phyloP scores from a whole-genome alignment of 2,113 vertebrate genomes.

The Dasyornis broadbenti region DNA sequence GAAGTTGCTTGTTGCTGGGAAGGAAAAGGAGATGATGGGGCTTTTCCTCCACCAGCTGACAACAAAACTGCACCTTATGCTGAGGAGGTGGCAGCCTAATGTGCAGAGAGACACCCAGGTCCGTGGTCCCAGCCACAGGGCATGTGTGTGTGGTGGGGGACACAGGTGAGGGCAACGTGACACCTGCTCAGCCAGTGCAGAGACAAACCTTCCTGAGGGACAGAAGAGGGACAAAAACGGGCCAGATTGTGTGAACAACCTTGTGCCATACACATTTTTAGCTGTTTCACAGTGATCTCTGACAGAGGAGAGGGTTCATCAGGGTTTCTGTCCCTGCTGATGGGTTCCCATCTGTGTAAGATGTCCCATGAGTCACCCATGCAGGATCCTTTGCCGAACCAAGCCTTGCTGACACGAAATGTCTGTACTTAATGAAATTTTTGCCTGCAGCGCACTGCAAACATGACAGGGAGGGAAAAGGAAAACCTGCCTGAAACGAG shows the following conservation, averaged over 20 bases:
- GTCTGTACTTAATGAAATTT: not conserved
- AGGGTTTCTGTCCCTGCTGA: not conserved
- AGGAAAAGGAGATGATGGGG: not conserved
- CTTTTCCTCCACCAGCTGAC: not conserved
- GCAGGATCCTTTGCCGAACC: not conserved
- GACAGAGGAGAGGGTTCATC: not conserved
- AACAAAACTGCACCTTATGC: not conserved
- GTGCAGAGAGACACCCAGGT: not conserved
- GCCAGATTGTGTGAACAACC: not conserved
- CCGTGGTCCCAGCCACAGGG: not conserved
- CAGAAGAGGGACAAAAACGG: not conserved
- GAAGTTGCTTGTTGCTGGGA: not conserved
- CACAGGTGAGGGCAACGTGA: accelerated
- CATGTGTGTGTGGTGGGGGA: not conserved
- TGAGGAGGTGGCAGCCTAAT: not conserved
- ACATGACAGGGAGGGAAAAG: not conserved
- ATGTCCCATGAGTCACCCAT: not conserved
- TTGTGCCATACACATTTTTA: not conserved
- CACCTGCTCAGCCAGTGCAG: not conserved
- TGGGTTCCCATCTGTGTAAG: not conserved
- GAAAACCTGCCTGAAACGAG: conserved; percentile 11
- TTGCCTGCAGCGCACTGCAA: not conserved
- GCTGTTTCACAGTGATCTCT: not conserved
- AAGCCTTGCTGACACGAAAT: not conserved
- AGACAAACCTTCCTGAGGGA: not conserved